Conservation (phyloP, 2,888 invertebrate species). For the Scaptomyza cyrtandrae region DNA sequence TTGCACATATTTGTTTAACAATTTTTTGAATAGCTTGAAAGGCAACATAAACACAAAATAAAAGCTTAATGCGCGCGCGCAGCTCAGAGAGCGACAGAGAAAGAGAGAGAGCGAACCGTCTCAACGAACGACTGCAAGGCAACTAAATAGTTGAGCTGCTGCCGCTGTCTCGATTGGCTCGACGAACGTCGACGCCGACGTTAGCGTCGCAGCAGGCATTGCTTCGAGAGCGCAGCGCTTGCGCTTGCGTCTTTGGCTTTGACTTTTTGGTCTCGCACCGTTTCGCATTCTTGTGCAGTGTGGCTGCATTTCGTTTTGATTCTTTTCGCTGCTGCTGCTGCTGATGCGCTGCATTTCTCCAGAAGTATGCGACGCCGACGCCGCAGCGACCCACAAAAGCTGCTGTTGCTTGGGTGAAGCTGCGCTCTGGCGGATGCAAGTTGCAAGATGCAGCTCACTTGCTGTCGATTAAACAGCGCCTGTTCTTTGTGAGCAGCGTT, state of each 20-base stretch:
- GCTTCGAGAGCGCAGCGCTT: conserved; percentile 13
- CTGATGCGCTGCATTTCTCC: conserved; percentile 67
- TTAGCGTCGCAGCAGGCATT: conserved; percentile 30
- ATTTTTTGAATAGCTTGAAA: conserved; percentile 25
- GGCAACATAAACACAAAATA: conserved; percentile 29
- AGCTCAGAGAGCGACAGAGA: conserved; percentile 11
- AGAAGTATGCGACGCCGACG: conserved; percentile 55
- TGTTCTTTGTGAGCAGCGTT: conserved; percentile 66
- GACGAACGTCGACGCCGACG: conserved; percentile 18
- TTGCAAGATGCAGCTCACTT: conserved; percentile 20
- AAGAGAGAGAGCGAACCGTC: conserved; percentile 12
- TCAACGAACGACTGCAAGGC: conserved; percentile 60
- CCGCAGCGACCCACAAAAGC: conserved; percentile 64
- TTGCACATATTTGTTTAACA: conserved; percentile 46
- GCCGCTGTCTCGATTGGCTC: conserved; percentile 23
- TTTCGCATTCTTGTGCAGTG: conserved; percentile 76
- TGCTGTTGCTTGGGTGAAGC: conserved; percentile 31
- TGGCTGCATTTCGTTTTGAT: conserved; percentile 75
- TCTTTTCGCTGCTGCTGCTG: conserved; percentile 41
- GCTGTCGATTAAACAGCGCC: conserved; percentile 61
- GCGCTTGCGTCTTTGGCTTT: conserved; percentile 29
- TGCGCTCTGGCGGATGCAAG: conserved; percentile 31
- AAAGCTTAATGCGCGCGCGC: conserved; percentile 49
- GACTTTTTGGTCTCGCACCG: conserved; percentile 38
- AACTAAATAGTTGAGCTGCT: conserved; percentile 57